Evolutionary conservation across 2,888 invertebrate species (phyloP).

Genomic region (Limnephilus rhombicus): DNA sequence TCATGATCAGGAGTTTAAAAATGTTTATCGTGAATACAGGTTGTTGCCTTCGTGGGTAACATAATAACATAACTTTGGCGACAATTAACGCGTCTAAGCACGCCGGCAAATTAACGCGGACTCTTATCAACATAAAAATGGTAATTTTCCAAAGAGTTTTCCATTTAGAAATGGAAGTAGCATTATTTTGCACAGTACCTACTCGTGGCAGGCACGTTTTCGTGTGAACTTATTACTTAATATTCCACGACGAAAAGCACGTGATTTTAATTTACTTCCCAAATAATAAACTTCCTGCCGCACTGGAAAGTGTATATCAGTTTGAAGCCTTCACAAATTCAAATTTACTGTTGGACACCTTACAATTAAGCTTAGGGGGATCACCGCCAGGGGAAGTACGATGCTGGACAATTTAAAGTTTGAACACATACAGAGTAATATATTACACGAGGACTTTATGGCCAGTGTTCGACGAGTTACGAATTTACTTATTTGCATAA

Average conservation of each 20-base stretch:
- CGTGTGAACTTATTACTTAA: slow-evolving; percentile 2
- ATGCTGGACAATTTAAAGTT: slow-evolving; percentile 43
- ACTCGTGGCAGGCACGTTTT: background rate
- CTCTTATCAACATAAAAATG: background rate
- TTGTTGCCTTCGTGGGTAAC: background rate
- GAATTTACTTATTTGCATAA: background rate
- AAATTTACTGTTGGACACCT: slow-evolving; percentile 46
- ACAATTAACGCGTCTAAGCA: background rate
- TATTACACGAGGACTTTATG: background rate
- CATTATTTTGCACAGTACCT: background rate
- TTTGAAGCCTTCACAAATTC: slow-evolving; percentile 47
- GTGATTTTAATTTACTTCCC: slow-evolving; percentile 22
- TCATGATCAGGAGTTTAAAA: background rate
- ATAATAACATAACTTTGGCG: background rate
- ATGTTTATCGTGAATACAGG: background rate
- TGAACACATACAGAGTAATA: background rate
- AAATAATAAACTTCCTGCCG: slow-evolving; percentile 35
- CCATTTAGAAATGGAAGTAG: background rate
- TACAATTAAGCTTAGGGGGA: slow-evolving; percentile 44
- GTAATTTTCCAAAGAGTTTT: background rate
- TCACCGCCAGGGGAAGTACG: slow-evolving; percentile 20
- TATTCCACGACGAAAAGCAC: slow-evolving; percentile 1
- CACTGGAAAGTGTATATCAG: slow-evolving; percentile 12
- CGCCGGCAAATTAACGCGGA: background rate
- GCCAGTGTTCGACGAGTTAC: background rate